Base-by-base conservation (phyloP, 2,113 vertebrate genomes). In the Aleadryas rufinucha region DNA sequence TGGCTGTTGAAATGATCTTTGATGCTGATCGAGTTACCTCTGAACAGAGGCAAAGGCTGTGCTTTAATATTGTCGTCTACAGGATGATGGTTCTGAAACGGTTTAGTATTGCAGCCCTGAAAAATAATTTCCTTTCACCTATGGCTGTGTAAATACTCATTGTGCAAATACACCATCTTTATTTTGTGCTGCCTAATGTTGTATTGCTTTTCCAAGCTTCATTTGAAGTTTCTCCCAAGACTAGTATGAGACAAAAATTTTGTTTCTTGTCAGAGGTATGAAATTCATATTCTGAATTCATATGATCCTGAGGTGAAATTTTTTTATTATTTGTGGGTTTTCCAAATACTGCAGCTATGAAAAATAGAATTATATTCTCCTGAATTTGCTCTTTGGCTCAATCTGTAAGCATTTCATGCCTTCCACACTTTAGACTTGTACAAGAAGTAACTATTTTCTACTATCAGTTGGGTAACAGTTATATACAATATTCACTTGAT, bases 41-140 rank as follows among this genome's bases (percentile, higher is more conserved):
- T 72, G 72, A 61, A 78, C 60, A 24, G 44, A 87, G 35, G 33
- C 63, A 57, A 8, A 89, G 24, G 3, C 27, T 70, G 22, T 11
- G 3, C 39, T 90, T 56, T 44, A 56, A 18, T 54, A 31, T 27
- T 13, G 3, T 45, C 0, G 0, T 64, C 22, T 60, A 1, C 5
- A 60, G 30, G 47, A 28, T 71, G 45, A 35, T 28, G 4, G 18
- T 71, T 92, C 27, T 90, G 44, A 45, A 59, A 31, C 37, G 44
- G 6, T 82, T 78, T 26, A 52, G 13, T 86, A 33, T 26, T 69
- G 52, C 20, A 78, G 28, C 33, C 71, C 35, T 63, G 89, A n/a
- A 56, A 39, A 66, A 81, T 33, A 14, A 61, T 49, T 33, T 72
- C 19, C 14, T 59, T 84, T 87, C 13, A 68, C 42, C 20, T 45